Percentiles rank a stretch among this genome's conserved stretches.
Conservation (phyloP, 2,888 invertebrate genomes). For the Lasioglossum pauxillum region DNA sequence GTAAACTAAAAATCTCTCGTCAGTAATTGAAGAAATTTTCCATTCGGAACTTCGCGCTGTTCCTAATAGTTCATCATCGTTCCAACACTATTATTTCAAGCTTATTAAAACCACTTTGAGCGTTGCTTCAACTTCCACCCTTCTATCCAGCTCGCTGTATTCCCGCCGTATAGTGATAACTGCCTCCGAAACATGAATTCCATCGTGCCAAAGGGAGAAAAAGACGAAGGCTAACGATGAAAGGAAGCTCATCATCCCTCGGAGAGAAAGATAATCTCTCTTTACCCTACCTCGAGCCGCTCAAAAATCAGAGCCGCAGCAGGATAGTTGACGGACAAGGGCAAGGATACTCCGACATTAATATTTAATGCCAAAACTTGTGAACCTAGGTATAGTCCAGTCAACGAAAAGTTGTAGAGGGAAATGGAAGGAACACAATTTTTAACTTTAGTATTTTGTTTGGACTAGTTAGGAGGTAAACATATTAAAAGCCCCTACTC, state of each 20-base stretch:
- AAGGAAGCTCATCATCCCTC: conserved; percentile 19
- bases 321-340: conserved; percentile 8
- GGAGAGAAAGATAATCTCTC: conserved; percentile 15
- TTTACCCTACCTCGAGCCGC: not conserved
- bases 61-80: not conserved
- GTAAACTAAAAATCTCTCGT: no score
- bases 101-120: not conserved
- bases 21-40: no score
- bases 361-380: conserved; percentile 44
- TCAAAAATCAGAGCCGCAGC: conserved; percentile 11
- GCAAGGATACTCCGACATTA: conserved; percentile 33
- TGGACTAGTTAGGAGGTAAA: no score
- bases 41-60: no score
- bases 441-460: no score
- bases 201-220: conserved; percentile 8
- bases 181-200: not conserved
- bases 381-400: not conserved
- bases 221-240: conserved; percentile 6
- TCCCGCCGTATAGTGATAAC: not conserved
- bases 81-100: not conserved
- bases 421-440: no score
- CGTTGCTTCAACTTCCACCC: not conserved
- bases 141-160: not conserved
- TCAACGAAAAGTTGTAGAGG: no score
- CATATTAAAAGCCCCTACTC: no score